A percentile compares a stretch with the other conserved stretches of the same genome.
These are phyloP conservation scores for Orgyia antiqua DNA, from an alignment of 2,888 invertebrate genomes.

Conservation along the genomic window DNA sequence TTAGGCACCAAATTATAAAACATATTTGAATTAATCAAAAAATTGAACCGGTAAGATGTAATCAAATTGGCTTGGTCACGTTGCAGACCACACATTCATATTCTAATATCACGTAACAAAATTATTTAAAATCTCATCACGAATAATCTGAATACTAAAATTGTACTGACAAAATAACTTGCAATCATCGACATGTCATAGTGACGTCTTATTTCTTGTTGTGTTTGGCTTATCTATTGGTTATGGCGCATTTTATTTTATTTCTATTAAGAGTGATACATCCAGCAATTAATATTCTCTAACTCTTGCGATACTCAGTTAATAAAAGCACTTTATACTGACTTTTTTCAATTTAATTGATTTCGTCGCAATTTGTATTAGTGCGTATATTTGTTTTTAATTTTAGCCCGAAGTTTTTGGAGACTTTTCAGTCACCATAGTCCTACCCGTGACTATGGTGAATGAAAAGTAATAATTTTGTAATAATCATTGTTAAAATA, in stretches of 20 bases:
- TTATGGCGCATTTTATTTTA: background rate
- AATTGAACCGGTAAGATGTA: conserved; percentile 59
- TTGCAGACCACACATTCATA: conserved; percentile 2
- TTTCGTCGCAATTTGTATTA: too few relatives aligned
- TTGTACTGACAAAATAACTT: conserved; percentile 37
- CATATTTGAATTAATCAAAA: conserved; percentile 34
- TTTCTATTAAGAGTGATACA: background rate
- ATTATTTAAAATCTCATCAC: conserved; percentile 30
- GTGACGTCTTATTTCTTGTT: conserved; percentile 24
- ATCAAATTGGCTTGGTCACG: too few relatives aligned
- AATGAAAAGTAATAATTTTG: too few relatives aligned
- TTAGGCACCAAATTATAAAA: conserved; percentile 33
- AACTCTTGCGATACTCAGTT: too few relatives aligned
- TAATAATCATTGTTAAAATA: too few relatives aligned
- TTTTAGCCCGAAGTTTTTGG: too few relatives aligned
- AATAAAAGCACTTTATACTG: too few relatives aligned
- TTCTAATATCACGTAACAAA: too few relatives aligned
- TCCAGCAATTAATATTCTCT: background rate
- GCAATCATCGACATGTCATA: conserved; percentile 67
- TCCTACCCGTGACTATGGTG: too few relatives aligned
- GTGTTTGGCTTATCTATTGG: conserved; percentile 8
- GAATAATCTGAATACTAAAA: conserved; percentile 25
- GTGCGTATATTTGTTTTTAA: too few relatives aligned
- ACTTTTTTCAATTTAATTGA: too few relatives aligned
- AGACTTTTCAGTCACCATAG: too few relatives aligned